phyloP scores from a whole-genome alignment of 2,888 invertebrate species.

The Slavum lentiscoides region DNA sequence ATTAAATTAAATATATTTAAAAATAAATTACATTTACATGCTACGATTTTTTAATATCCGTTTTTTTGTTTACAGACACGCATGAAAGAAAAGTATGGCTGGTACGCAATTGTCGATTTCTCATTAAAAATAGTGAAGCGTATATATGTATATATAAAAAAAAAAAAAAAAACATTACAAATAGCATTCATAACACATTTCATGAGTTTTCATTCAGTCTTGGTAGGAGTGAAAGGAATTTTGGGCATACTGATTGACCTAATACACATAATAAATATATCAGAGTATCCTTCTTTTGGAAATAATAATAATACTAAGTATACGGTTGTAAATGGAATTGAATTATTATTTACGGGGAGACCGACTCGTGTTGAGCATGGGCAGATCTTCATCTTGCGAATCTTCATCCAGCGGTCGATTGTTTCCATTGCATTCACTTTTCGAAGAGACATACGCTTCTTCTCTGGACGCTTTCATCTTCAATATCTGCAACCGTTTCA shows the following conservation, averaged over 20 bases:
- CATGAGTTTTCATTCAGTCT: constrained; percentile 49
- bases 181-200: constrained; percentile 8
- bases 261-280: background rate
- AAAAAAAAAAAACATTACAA: constrained; percentile 22
- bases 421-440: constrained; percentile 44
- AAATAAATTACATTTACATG: constrained; percentile 34
- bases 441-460: constrained; percentile 8
- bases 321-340: constrained; percentile 23
- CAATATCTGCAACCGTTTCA: constrained; percentile 53
- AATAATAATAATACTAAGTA: constrained; percentile 29
- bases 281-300: background rate
- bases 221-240: constrained; percentile 30
- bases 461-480: constrained; percentile 55
- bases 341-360: constrained; percentile 41
- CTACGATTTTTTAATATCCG: background rate
- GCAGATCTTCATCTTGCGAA: constrained; percentile 47
- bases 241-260: constrained; percentile 21
- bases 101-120: constrained; percentile 26
- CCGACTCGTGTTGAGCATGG: constrained; percentile 46
- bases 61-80: no score
- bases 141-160: constrained; percentile 24
- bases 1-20: background rate
- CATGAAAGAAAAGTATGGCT: constrained; percentile 6
- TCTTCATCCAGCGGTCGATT: constrained; percentile 25
- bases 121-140: constrained; percentile 22